Percentiles rank a stretch among this genome's conserved stretches.
Evolutionary conservation across 2,797 vertebrate genomes (phyloP).

Genomic region (Tangara arthus): DNA sequence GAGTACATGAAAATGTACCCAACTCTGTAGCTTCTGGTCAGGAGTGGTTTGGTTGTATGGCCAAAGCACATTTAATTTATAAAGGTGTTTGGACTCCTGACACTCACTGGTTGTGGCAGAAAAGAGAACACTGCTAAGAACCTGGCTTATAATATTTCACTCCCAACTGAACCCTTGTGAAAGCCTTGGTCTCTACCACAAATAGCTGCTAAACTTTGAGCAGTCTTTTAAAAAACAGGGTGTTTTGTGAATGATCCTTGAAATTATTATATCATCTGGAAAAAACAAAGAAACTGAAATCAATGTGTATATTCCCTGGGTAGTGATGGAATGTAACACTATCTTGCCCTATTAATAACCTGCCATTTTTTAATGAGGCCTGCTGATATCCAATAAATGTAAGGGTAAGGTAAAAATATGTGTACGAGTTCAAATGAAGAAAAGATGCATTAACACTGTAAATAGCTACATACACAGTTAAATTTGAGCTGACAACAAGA

Average conservation of each 20-base stretch:
- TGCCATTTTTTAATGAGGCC: neutral
- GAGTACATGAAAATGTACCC: neutral
- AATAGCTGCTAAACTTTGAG: neutral
- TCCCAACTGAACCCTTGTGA: neutral
- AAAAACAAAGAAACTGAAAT: neutral
- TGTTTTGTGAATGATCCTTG: neutral
- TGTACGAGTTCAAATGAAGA: neutral
- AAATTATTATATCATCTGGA: neutral
- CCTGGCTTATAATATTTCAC: neutral
- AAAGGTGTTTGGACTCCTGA: neutral
- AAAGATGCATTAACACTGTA: neutral
- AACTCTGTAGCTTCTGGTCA: neutral
- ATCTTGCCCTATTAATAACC: neutral
- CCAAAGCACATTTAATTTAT: neutral
- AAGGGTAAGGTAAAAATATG: neutral
- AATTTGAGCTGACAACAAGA: neutral
- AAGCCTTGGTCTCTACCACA: neutral
- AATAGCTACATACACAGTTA: neutral
- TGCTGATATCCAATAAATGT: neutral
- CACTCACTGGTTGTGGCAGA: neutral
- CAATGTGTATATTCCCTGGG: neutral
- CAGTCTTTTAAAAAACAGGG: neutral
- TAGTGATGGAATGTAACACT: neutral
- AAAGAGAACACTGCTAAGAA: neutral
- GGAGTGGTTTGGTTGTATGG: neutral